Conservation (phyloP, 2,888 invertebrate species). For the Parnassius smintheus region DNA sequence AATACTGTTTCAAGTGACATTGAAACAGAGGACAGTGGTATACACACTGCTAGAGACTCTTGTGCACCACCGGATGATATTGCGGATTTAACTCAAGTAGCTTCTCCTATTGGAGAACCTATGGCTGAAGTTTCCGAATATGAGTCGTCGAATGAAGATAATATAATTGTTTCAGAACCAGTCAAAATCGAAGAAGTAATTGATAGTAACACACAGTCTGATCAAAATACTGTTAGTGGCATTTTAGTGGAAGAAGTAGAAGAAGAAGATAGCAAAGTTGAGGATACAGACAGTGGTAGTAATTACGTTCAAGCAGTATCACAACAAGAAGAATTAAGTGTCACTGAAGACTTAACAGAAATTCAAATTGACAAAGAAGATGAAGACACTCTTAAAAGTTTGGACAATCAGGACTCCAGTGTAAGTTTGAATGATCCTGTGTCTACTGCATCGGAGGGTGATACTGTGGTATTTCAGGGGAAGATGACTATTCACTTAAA, state of each 20-base stretch:
- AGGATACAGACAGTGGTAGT: constrained; percentile 68
- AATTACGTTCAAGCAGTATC: constrained; percentile 71
- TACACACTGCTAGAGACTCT: constrained; percentile 89
- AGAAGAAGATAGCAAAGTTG: constrained; percentile 63
- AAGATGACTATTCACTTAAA: constrained; percentile 79
- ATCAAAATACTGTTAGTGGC: constrained; percentile 54
- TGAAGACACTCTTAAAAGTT: constrained; percentile 77
- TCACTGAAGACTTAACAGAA: constrained; percentile 70
- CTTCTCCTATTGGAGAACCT: constrained; percentile 71
- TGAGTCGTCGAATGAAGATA: constrained; percentile 73
- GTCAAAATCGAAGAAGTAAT: constrained; percentile 50
- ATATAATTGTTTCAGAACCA: constrained; percentile 47
- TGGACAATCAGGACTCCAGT: constrained; percentile 79
- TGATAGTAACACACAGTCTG: constrained; percentile 43
- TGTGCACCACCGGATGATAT: constrained; percentile 89
- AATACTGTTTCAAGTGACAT: constrained; percentile 81
- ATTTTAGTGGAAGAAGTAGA: constrained; percentile 72
- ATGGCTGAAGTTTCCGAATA: constrained; percentile 70
- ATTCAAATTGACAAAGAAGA: constrained; percentile 77
- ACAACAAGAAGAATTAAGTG: constrained; percentile 68
- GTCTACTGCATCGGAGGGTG: constrained; percentile 72
- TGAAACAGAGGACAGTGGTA: constrained; percentile 89
- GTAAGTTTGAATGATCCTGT: constrained; percentile 78
- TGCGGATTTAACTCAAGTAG: constrained; percentile 79
- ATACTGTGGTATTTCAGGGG: constrained; percentile 78